Evolutionary conservation across 2,888 invertebrate species (phyloP), one percentile per base, ranked within the genome.

Genomic region (Phasia obesa): DNA sequence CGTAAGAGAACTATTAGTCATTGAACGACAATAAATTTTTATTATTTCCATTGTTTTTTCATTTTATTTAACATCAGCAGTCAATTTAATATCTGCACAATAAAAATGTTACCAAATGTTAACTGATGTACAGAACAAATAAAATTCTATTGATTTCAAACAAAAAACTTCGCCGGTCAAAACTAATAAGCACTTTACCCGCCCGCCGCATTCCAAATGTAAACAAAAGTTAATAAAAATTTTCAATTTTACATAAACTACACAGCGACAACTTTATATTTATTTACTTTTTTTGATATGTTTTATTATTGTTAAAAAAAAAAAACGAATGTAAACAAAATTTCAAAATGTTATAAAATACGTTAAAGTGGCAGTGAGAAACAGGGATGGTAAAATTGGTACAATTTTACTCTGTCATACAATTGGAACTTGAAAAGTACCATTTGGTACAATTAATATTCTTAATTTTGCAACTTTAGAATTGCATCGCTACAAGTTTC

Each of bases 21-120:
- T 71, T n/a, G 67, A 42, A 9, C 85, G 88, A 53, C 88, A 87
- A 85, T 87, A 90, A 64, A 90, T 89, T 85, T 88, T 86, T 49
- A 90, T 85, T 17, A 84, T 67, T 85, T 90, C 88, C 84, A 88
- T 85, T 79, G 25, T 67, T 31, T 49, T 27, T 23, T 4, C 23
- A 55, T 65, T 21, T 25, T 35, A 27, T 49, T 64, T 53, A 38
- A 21, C 11, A 55, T 3, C 25, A 31, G 31, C 31, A 31, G 9
- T 31, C 9, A 6, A 31, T 2, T 69, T 42, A 21, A 7, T 19
- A 51, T n/a, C 38, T 42, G 25, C 25, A 55, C 47, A n/a, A 13
- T 1, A 15, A 38, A 35, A 11, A 7, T 31, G 31, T 31, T 2
- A n/a, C n/a, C n/a, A n/a, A n/a, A n/a, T n/a, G n/a, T n/a, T n/a